Base-by-base conservation (phyloP, 2,797 vertebrate genomes). In the Etheostoma nigrum region DNA sequence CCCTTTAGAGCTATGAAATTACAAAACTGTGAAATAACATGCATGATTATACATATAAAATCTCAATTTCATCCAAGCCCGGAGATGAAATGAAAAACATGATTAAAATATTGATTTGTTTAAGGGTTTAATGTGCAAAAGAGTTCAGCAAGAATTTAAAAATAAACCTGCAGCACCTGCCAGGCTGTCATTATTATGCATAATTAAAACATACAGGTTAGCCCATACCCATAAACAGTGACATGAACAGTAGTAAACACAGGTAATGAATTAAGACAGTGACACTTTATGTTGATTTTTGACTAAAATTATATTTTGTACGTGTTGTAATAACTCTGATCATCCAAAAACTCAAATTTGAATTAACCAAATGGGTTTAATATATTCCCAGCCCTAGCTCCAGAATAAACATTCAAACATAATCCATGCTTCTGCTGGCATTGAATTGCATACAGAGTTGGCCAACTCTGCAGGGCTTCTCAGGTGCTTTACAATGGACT, bases 401-500 rank as follows among this genome's bases (percentile, higher is more conserved):
- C 14, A 73, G 18, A 63, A 57, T 27, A 12, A 40, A 27, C 8
- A 0, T 9, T 70, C 12, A 67, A 52, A 66, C 21, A 52, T 44
- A 25, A 55, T 47, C 14, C 5, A 47, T 36, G 10, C 30, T 52
- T 49, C n/a, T 47, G 19, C 40, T 40, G 14, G 33, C 19, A n/a
- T 55, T 8, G 64, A 13, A 23, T 36, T 36, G 36, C 23, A n/a
- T 15, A 52, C 33, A 67, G 25, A 69, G 54, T 25, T 51, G 44
- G 53, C n/a, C 13, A 10, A 36, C 53, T 55, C 48, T 23, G n/a
- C 44, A 16, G 64, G 60, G n/a, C n/a, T 40, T 49, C 67, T 66
- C 51, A 64, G 13, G 23, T 7, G 68, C 62, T 42, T 19, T 8
- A 60, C 55, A 83, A 69, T 72, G 54, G 16, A 40, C 25, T 53